Evolutionary conservation across 2,888 invertebrate species (phyloP).

Genomic region (Morpho helenor): DNA sequence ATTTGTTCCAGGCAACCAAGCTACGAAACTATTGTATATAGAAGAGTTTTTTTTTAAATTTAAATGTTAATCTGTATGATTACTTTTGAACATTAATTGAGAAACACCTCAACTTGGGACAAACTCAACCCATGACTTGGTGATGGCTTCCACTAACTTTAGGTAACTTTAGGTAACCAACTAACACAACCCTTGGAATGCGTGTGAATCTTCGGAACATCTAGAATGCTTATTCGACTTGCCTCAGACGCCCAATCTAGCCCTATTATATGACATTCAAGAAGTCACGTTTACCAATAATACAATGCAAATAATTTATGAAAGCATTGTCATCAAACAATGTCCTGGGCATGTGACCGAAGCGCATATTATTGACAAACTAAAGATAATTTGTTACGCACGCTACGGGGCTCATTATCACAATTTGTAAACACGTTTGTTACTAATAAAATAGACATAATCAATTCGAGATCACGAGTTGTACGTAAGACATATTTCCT

Average conservation of each 20-base stretch:
- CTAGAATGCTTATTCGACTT: not conserved
- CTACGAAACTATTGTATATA: no score
- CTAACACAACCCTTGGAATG: no score
- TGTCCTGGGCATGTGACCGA: constrained; percentile 23
- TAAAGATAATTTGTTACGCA: constrained; percentile 22
- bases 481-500: no score
- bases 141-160: no score
- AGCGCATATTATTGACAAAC: constrained; percentile 10
- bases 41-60: no score
- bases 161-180: no score
- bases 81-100: no score
- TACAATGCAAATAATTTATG: constrained; percentile 32
- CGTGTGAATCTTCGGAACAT: not conserved
- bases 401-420: constrained; percentile 21
- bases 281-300: constrained; percentile 24
- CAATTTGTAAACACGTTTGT: constrained; percentile 19
- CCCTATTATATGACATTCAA: constrained; percentile 13
- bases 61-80: no score
- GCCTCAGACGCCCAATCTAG: no score
- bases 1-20: no score
- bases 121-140: no score
- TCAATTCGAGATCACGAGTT: constrained; percentile 1
- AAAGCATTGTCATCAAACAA: constrained; percentile 30
- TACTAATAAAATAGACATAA: constrained; percentile 3
- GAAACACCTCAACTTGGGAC: no score